These are phyloP conservation scores for Meganola albula DNA, from an alignment of 2,888 invertebrate species.

Conservation along the genomic window DNA sequence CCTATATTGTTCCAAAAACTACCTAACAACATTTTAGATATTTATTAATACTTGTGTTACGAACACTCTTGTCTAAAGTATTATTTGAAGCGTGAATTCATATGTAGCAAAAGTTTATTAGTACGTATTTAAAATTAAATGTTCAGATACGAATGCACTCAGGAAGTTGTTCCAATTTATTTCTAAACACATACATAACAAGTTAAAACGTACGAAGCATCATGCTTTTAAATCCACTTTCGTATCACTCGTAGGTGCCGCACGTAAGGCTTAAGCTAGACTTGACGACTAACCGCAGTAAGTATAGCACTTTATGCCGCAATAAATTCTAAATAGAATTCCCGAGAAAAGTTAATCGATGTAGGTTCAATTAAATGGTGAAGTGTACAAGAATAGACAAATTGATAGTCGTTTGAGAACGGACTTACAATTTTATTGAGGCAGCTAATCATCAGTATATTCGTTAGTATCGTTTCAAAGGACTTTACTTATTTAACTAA, in stretches of 20 bases:
- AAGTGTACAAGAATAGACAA: no score
- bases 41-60: background rate
- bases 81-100: background rate
- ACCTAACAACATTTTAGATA: background rate
- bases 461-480: no score
- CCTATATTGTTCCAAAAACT: background rate
- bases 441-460: no score
- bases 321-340: no score
- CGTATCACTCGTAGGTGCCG: slow-evolving; percentile 42
- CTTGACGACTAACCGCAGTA: background rate
- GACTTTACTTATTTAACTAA: no score
- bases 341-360: no score
- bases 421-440: no score
- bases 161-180: slow-evolving; percentile 37
- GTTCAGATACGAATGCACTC: slow-evolving; percentile 12
- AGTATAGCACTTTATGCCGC: no score
- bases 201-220: slow-evolving; percentile 48
- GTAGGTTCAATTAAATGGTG: no score
- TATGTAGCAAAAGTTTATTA: background rate
- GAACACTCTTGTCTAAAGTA: background rate
- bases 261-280: slow-evolving; percentile 27
- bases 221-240: slow-evolving; percentile 58
- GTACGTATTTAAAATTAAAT: background rate
- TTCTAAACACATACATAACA: slow-evolving; percentile 38
- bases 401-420: no score